These are phyloP conservation scores for Xenotilapia caudafasciata DNA, from an alignment of 2,113 vertebrate species.

Conservation along the genomic window DNA sequence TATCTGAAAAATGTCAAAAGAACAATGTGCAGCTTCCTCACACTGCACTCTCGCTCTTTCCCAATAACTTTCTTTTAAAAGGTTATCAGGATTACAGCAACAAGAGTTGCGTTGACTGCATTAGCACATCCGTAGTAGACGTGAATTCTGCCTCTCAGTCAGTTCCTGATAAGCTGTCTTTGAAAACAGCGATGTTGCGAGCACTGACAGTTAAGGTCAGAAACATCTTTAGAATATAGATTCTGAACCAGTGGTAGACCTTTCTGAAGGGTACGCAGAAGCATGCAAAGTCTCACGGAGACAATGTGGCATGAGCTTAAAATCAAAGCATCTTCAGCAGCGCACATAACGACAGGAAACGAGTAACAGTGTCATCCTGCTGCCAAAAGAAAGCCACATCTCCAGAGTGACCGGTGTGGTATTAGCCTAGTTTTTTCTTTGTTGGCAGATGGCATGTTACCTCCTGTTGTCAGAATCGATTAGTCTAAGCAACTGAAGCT, in stretches of 20 bases:
- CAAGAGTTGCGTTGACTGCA: background rate
- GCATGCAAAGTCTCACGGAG: background rate
- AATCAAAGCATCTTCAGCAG: background rate
- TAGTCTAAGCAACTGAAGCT: slow-evolving; percentile 41
- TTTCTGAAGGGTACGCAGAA: background rate
- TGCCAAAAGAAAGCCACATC: background rate
- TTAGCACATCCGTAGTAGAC: background rate
- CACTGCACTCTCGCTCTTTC: background rate
- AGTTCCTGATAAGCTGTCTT: background rate
- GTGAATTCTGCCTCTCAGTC: background rate
- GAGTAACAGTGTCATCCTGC: background rate
- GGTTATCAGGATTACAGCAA: background rate
- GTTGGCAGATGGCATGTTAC: slow-evolving; percentile 25
- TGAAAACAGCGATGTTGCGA: background rate
- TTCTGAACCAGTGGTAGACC: background rate
- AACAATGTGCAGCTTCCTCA: background rate
- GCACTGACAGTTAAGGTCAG: background rate
- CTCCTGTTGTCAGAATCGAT: slow-evolving; percentile 48
- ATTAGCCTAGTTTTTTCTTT: slow-evolving; percentile 45
- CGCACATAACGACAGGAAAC: background rate
- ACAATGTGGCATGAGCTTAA: background rate
- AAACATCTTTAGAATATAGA: background rate
- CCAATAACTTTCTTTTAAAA: background rate
- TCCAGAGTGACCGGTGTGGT: background rate
- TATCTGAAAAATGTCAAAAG: background rate